phyloP scores from a whole-genome alignment of 2,797 vertebrate genomes.

The Botia kubotai region DNA sequence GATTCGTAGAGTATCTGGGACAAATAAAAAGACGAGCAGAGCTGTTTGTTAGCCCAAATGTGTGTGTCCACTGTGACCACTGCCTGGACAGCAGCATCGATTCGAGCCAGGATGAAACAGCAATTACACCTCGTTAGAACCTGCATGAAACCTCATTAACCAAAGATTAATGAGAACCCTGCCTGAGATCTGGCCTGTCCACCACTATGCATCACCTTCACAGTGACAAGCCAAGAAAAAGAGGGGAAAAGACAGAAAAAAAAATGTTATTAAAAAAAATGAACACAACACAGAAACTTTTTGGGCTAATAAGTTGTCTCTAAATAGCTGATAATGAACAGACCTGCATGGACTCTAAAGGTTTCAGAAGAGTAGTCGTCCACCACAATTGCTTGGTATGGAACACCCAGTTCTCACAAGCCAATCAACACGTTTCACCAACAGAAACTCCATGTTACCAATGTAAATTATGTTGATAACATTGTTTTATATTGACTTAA shows the following conservation, averaged over 20 bases:
- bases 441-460: no score
- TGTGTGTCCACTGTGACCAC: constrained; percentile 49
- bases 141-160: constrained; percentile 78
- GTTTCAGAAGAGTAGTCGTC: no score
- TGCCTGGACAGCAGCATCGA: constrained; percentile 65
- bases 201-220: constrained; percentile 67
- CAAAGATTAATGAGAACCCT: constrained; percentile 71
- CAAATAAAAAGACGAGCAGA: neutral
- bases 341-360: no score
- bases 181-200: constrained; percentile 65
- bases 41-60: neutral
- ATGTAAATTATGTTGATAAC: no score
- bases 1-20: constrained; percentile 5
- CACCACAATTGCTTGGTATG: no score
- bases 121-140: constrained; percentile 77
- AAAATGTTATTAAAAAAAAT: neutral
- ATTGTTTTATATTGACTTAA: neutral
- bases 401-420: no score
- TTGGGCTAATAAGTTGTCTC: neutral
- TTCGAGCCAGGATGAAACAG: constrained; percentile 50
- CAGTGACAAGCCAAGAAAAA: constrained; percentile 37
- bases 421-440: no score
- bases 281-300: neutral
- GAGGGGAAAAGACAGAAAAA: neutral
- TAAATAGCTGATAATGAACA: neutral